These are phyloP conservation scores for Phytoseiulus persimilis DNA, from an alignment of 2,888 invertebrate species.

Conservation along the genomic window DNA sequence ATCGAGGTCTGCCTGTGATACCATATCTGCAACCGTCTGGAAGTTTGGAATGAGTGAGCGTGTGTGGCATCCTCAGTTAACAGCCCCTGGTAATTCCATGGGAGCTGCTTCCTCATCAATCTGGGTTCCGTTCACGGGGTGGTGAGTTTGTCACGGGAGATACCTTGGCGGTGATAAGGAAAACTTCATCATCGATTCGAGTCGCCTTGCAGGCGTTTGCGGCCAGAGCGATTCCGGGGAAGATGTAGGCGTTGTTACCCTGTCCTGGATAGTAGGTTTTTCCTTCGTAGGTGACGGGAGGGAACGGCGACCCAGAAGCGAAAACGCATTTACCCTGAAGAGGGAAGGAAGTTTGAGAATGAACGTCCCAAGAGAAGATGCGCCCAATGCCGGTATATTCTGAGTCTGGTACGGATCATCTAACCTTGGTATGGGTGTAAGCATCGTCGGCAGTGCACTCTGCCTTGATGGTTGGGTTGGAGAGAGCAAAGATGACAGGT, in stretches of 20 bases:
- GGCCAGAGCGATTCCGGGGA: slow-evolving; percentile 87
- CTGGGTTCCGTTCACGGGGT: background rate
- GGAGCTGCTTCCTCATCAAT: background rate
- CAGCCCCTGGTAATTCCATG: background rate
- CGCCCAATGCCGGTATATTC: too few species aligned
- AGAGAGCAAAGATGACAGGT: slow-evolving; percentile 93
- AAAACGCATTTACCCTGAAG: slow-evolving; percentile 80
- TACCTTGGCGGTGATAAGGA: slow-evolving; percentile 86
- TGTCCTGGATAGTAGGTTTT: slow-evolving; percentile 82
- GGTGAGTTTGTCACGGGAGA: slow-evolving; percentile 6
- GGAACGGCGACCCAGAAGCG: slow-evolving; percentile 92
- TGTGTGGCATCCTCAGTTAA: background rate
- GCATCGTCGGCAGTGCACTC: slow-evolving; percentile 99
- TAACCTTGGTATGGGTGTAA: slow-evolving; percentile 72
- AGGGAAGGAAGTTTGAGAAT: slow-evolving; percentile 39
- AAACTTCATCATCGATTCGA: slow-evolving; percentile 85
- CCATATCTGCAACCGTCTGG: slow-evolving; percentile 70
- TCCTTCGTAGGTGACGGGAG: slow-evolving; percentile 67
- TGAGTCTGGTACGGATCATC: too few species aligned
- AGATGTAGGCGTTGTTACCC: slow-evolving; percentile 95
- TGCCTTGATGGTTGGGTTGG: slow-evolving; percentile 95
- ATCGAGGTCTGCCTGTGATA: slow-evolving; percentile 68
- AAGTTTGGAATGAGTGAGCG: slow-evolving; percentile 43
- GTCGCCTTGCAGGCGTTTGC: slow-evolving; percentile 75
- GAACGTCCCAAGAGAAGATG: too few species aligned